phyloP scores from a whole-genome alignment of 30 jellyfish, hydroid and myxozoan species.

The Calvadosia cruxmelitensis region DNA sequence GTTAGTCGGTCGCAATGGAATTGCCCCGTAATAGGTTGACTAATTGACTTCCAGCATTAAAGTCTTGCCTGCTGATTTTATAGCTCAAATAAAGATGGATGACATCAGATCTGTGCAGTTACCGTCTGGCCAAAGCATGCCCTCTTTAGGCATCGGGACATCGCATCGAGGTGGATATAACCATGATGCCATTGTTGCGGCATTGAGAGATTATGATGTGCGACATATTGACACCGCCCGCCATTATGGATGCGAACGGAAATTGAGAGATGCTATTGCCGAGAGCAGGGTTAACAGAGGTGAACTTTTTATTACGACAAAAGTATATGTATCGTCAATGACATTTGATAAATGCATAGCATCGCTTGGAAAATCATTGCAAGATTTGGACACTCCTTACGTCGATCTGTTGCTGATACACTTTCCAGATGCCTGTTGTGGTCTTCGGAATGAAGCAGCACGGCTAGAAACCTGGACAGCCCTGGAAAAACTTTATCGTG shows the following conservation, averaged over 20 bases:
- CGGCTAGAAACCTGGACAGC: not conserved
- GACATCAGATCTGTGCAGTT: not conserved
- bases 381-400: not conserved
- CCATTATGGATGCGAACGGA: not conserved
- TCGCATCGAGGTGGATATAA: not conserved
- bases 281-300: not conserved
- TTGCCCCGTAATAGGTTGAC: too few species aligned
- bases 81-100: not conserved
- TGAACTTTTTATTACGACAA: not conserved
- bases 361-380: not conserved
- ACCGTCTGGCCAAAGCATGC: not conserved
- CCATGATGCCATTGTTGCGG: not conserved
- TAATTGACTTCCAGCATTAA: not conserved
- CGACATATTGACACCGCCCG: not conserved
- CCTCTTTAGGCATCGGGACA: not conserved
- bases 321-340: not conserved
- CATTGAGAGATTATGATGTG: not conserved
- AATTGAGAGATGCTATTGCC: not conserved
- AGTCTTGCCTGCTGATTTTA: too few species aligned
- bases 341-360: not conserved
- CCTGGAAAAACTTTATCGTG: not conserved
- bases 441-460: not conserved
- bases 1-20: too few species aligned
- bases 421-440: not conserved
- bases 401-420: not conserved